Evolutionary conservation across 1,140 invertebrate species (phyloP), one percentile per base, ranked within the genome.

Genomic region (Drosophila chauvacae): DNA sequence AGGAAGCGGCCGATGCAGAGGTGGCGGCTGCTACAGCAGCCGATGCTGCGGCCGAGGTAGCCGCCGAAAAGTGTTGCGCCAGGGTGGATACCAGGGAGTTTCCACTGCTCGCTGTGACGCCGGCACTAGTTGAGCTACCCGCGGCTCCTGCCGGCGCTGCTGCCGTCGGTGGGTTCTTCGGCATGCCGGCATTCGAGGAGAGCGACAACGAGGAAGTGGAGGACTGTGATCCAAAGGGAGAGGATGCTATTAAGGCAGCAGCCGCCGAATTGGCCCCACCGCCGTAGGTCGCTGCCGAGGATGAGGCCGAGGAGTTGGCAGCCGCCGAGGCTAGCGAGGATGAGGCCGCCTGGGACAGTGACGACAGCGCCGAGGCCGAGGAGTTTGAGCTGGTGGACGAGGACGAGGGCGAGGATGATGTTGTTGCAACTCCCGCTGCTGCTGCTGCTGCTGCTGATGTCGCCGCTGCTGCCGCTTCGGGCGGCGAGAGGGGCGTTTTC

Each of bases 11-110:
- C 44, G 68, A 60, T 14, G 66, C 35, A 6, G 71, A 72, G 44
- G 75, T 50, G 16, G 75, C 70, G 13, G 80, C 72, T 33, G 77
- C 77, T 13, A 74, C 82, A 13, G 35, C 80, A 61, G 48, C 84
- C 63, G 35, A 83, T 61, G 57, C 80, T 74, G 58, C 82, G 42
- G 61, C 80, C 23, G 69, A 72, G 6, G 70, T 80, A 28, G 80
- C 84, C 10, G 91, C 84, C 53, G 87, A 90, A 20, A 92, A 92
- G 62, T 92, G 91, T 20, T 92, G 91, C 26, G 91, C 87, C 71
- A 92, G 56, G 26, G 91, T 92, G n/a, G 91, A 88, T 2, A 92
- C 91, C 56, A 92, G 39, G 2, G 87, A 90, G 45, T 28, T 73
- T 16, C 70, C 55, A 45, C 41, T 73, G 33, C 61, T 56, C 1